Base-by-base conservation (phyloP, 2,113 vertebrate genomes). In the Eptesicus fuscus region DNA sequence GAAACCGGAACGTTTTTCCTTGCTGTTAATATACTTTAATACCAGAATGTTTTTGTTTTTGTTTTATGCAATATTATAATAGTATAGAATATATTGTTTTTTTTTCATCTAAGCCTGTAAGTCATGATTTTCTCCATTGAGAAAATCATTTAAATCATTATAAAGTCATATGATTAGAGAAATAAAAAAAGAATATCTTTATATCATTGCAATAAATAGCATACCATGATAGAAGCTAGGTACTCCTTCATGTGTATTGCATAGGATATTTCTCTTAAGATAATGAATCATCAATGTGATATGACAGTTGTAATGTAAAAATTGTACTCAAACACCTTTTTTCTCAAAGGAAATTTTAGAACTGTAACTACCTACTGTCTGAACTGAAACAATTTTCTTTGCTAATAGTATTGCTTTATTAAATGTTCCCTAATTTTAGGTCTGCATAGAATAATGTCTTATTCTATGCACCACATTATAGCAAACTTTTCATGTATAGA, bases 241-340 rank as follows among this genome's bases (percentile, higher is more conserved):
- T 30, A 7, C 22, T 37, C 4, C 42, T 69, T 65, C 51, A 59
- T 59, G 11, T 76, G 83, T 90, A 30, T 76, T 89, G 12, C 17
- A 22, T 70, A 70, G 35, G 14, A 47, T 92, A 59, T 94, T 93
- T 89, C 37, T 82, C 35, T 71, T 88, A 80, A 93, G n/a, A 53
- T 40, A 70, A 53, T 94, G 23, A 92, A 71, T 94, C 92, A 42
- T 37, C 74, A 91, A 9, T 95, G 70, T 87, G 73, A 87, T 93
- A 67, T 59, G 65, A 86, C 1, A 2, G 30, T 95, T 96, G 94
- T 40, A 91, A 93, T 91, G 16, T 88, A 28, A 87, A 96, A 90
- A 56, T 77, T 88, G 22, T 80, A 71, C n/a, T 92, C 42, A 77
- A 4, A 40, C 65, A 35, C 53, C 51, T 74, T 86, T 88, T 69